Base-by-base conservation (phyloP, 64 coral and sea anemone genomes). In the Exaiptasia diaphana region DNA sequence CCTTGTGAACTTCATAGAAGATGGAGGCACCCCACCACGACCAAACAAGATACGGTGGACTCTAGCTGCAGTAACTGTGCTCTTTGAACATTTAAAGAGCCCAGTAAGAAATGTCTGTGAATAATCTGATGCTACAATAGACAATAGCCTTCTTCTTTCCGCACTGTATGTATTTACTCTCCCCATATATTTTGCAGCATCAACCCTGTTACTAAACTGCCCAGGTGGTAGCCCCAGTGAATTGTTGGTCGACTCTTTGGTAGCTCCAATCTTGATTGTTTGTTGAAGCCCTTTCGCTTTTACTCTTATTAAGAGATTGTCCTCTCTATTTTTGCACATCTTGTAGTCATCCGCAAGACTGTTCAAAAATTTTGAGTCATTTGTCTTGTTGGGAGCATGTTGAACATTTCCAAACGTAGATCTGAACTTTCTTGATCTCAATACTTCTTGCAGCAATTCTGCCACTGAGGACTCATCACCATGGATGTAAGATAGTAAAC, bases 1-100 rank as follows among this genome's bases (percentile, higher is more conserved):
- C 3, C 78, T 25, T 4, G 41, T 43, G 48, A 67, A 81, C 22
- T 81, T 65, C 35, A 83, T 32, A n/a, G 14, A 5, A 24, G 3
- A 41, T 39, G 10, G 64, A 25, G 80, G 64, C 1, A 39, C 48
- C 21, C 64, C 80, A 24, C 80, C 80, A 2, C 43, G 49, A 31
- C 80, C 45, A 71, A 83, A 83, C 46, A 83, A 56, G n/a, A 71
- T 83, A 11, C 7, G 14, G 53, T 83, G 80, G 1, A 83, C 80
- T 53, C 34, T 83, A 0, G 80, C 80, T 9, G 80, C 43, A 23
- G 63, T 71, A 14, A 83, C 28, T 4, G 80, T 83, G 15, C n/a
- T 71, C 25, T 70, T 55, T 38, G 62, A 69, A 31, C 80, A 83
- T n/a, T 50, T 20, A 83, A 83, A 9, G 20, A 34, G 3, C 1